Conservation (phyloP, 2,888 invertebrate species). For the Oscheius sp. region DNA sequence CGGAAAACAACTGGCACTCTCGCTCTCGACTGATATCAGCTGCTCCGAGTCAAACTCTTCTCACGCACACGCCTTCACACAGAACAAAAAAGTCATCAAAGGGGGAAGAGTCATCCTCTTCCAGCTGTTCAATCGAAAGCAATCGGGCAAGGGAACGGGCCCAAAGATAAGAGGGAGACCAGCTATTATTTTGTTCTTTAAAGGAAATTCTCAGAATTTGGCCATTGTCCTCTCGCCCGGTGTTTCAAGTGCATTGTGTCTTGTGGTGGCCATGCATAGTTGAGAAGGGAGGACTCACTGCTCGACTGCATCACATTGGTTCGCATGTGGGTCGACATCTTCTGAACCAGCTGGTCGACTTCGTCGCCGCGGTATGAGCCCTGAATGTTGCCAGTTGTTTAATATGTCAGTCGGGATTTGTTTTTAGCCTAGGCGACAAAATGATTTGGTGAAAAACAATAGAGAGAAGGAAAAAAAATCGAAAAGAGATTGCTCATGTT, state of each 20-base stretch:
- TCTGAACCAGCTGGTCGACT: conserved; percentile 55
- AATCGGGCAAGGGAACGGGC: background rate
- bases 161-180: background rate
- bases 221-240: background rate
- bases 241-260: conserved; percentile 20
- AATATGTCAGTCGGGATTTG: background rate
- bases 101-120: background rate
- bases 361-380: conserved; percentile 56
- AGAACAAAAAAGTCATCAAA: too few relatives aligned
- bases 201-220: background rate
- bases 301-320: conserved; percentile 38
- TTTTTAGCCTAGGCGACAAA: background rate
- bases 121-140: conserved; percentile 2
- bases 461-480: background rate
- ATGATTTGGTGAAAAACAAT: background rate
- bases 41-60: conserved; percentile 15
- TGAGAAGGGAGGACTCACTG: conserved; percentile 18
- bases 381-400: conserved; percentile 39
- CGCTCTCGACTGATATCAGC: conserved; percentile 24
- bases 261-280: conserved; percentile 1
- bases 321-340: conserved; percentile 47
- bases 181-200: too few relatives aligned
- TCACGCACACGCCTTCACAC: conserved; percentile 14
- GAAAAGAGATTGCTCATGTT: conserved; percentile 12
- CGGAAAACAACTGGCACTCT: conserved; percentile 35